These are phyloP conservation scores for Pachliopta kotzebuea DNA, from an alignment of 2,888 invertebrate genomes.

Conservation along the genomic window DNA sequence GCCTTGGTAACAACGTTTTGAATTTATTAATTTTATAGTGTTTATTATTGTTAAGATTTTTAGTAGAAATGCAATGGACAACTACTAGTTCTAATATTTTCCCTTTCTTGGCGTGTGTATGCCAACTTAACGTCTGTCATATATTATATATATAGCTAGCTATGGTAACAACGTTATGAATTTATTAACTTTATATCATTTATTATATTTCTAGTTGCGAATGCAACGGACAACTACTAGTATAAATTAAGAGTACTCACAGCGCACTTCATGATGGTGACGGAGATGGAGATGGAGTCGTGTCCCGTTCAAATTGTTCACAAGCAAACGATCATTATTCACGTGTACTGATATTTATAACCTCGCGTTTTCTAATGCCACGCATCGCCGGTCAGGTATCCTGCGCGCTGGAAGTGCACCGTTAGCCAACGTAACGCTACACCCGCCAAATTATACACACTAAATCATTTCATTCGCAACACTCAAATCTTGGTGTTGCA, in stretches of 20 bases:
- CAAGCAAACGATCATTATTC: slow-evolving; percentile 26
- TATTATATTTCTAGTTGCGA: too few species aligned
- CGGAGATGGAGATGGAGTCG: slow-evolving; percentile 33
- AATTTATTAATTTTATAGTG: too few species aligned
- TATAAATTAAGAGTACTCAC: slow-evolving; percentile 44
- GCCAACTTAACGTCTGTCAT: too few species aligned
- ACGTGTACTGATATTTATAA: slow-evolving; percentile 34
- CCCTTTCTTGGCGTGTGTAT: too few species aligned
- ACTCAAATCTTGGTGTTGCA: neutral
- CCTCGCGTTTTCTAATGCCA: slow-evolving; percentile 28
- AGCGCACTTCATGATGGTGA: slow-evolving; percentile 73
- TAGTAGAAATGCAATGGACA: too few species aligned
- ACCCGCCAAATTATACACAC: neutral
- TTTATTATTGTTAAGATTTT: too few species aligned
- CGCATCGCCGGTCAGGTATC: slow-evolving; percentile 22
- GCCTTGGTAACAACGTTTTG: too few species aligned
- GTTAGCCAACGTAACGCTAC: slow-evolving; percentile 1
- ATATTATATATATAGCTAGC: too few species aligned
- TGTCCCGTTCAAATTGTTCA: slow-evolving; percentile 29
- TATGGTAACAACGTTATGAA: too few species aligned
- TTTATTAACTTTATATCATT: too few species aligned
- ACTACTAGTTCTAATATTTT: too few species aligned
- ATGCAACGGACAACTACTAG: too few species aligned
- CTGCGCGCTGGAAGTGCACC: slow-evolving; percentile 6
- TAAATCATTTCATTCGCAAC: neutral